Conservation (phyloP, 92 coral and sea anemone species). For the Desmophyllum pertusum region DNA sequence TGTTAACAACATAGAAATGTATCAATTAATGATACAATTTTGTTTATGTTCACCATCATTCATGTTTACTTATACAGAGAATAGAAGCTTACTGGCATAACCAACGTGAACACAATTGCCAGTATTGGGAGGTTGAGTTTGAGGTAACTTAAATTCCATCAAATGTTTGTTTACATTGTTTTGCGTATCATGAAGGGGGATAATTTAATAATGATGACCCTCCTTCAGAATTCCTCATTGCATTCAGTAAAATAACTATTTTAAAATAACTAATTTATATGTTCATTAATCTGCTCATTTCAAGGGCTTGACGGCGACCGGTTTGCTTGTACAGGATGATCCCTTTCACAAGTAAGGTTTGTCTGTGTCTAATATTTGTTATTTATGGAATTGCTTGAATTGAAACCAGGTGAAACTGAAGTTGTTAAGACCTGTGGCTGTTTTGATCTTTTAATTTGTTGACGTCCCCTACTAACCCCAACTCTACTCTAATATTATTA, state of each 20-base stretch:
- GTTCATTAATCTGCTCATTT: neutral
- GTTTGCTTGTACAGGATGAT: slow-evolving; percentile 32
- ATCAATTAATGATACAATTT: neutral
- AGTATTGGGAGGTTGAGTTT: slow-evolving; percentile 47
- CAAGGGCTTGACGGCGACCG: slow-evolving; percentile 5
- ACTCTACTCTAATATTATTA: neutral
- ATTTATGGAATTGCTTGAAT: neutral
- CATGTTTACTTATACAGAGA: slow-evolving; percentile 35
- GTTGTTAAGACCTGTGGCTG: neutral
- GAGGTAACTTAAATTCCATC: no score
- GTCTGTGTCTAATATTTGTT: neutral
- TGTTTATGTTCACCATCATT: neutral
- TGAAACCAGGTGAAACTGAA: neutral
- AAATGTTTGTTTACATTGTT: no score
- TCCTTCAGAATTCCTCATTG: neutral
- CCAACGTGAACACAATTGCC: slow-evolving; percentile 51
- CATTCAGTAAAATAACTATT: neutral
- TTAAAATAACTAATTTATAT: neutral
- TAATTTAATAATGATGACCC: no score
- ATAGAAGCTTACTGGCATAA: slow-evolving; percentile 53
- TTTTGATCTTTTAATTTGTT: no score
- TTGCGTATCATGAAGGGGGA: no score
- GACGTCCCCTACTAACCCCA: no score
- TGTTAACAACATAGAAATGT: neutral
- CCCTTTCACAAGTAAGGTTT: slow-evolving; percentile 38